Percentiles rank a stretch among this genome's conserved stretches.
phyloP scores from a whole-genome alignment of 2,888 invertebrate genomes.

The Adelphocoris suturalis region DNA sequence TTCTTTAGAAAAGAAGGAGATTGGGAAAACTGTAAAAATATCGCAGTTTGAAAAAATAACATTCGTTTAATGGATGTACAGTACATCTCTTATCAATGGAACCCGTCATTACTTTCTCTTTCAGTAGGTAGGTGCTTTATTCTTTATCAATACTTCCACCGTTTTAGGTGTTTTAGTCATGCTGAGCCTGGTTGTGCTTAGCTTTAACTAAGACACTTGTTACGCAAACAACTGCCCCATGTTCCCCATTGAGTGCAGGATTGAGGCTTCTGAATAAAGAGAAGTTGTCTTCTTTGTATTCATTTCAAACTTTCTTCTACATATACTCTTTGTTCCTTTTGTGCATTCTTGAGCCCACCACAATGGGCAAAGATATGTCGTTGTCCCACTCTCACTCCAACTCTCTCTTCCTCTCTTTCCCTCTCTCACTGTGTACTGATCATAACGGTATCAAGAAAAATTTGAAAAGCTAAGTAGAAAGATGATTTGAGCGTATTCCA shows the following conservation, averaged over 20 bases:
- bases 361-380: not conserved
- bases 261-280: not conserved
- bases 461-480: too few species aligned
- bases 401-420: constrained; percentile 23
- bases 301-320: constrained; percentile 7
- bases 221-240: not conserved
- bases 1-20: too few species aligned
- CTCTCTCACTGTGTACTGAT: too few species aligned
- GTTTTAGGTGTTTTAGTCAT: not conserved
- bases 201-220: not conserved
- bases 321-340: constrained; percentile 9
- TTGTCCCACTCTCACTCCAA: not conserved
- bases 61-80: too few species aligned
- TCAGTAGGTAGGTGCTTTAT: not conserved
- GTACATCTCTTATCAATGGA: too few species aligned
- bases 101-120: not conserved
- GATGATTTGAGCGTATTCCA: too few species aligned
- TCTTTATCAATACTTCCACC: not conserved
- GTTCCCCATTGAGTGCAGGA: not conserved
- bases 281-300: constrained; percentile 22
- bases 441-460: too few species aligned
- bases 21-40: too few species aligned
- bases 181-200: not conserved
- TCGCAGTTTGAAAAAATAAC: too few species aligned
- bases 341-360: not conserved